phyloP scores from a whole-genome alignment of 2,113 vertebrate genomes.

The human region DNA sequence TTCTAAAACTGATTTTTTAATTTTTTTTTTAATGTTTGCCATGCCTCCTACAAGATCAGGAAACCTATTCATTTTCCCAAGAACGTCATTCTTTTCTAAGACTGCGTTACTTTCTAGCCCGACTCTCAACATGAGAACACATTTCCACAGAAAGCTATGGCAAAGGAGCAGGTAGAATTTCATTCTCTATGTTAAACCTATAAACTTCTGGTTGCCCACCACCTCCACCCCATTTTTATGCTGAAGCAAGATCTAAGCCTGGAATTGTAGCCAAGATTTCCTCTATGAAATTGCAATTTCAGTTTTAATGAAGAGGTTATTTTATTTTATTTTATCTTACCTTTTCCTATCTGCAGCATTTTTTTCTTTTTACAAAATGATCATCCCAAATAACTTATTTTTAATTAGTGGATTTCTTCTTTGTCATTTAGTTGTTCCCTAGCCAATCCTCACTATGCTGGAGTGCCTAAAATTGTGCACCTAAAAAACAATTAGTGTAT shows the following conservation, averaged over 20 bases:
- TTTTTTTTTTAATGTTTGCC: neutral
- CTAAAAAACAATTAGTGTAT: neutral
- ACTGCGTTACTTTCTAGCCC: neutral
- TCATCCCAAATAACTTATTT: neutral
- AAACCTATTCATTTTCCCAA: neutral
- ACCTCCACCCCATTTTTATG: neutral
- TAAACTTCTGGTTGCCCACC: neutral
- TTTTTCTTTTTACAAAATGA: neutral
- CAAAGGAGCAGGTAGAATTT: neutral
- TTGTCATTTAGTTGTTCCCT: neutral
- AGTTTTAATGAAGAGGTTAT: neutral
- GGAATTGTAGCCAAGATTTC: neutral
- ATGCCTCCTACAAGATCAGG: neutral
- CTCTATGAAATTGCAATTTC: neutral
- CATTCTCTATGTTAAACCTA: neutral
- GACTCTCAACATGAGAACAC: neutral
- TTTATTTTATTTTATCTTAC: neutral
- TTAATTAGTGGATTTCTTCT: neutral
- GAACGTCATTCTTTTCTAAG: neutral
- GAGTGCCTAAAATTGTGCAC: neutral
- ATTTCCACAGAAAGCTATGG: neutral
- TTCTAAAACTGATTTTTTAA: neutral
- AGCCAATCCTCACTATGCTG: neutral
- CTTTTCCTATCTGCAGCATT: neutral
- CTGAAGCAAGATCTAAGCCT: neutral